phyloP scores from a whole-genome alignment of 2,113 vertebrate genomes.

The Sinocyclocheilus anshuiensis region DNA sequence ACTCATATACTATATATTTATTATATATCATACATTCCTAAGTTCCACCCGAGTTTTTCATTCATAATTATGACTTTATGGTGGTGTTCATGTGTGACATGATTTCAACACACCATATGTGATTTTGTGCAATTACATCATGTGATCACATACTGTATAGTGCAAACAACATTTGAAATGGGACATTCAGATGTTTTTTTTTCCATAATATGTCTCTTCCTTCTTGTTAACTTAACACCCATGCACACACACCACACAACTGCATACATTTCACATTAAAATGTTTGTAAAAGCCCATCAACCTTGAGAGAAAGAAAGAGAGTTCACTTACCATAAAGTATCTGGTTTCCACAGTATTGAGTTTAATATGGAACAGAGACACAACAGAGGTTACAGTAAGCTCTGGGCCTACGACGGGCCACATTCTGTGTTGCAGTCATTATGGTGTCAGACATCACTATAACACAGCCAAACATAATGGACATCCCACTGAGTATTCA shows the following conservation, averaged over 20 bases:
- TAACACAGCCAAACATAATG: slow-evolving; percentile 21
- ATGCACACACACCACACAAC: neutral
- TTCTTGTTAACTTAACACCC: neutral
- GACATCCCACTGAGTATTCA: slow-evolving; percentile 18
- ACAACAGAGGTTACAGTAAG: slow-evolving; percentile 18
- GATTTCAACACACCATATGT: neutral
- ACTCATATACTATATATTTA: too few relatives aligned
- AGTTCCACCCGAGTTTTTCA: too few relatives aligned
- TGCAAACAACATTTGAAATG: neutral
- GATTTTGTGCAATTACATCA: neutral
- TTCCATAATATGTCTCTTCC: neutral
- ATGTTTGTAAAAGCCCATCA: slow-evolving; percentile 31
- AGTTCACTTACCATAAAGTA: neutral
- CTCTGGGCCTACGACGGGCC: neutral
- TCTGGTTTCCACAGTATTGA: slow-evolving; percentile 19
- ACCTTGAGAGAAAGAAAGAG: slow-evolving; percentile 14
- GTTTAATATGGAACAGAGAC: slow-evolving; percentile 19
- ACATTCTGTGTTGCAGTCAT: neutral
- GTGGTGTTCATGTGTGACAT: neutral
- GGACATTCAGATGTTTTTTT: neutral
- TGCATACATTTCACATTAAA: slow-evolving; percentile 35
- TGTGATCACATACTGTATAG: neutral
- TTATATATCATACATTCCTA: too few relatives aligned
- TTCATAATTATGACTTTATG: too few relatives aligned
- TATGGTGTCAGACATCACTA: slow-evolving; percentile 11